Conservation (phyloP, 1,140 invertebrate species). For the Charaxes varanes region DNA sequence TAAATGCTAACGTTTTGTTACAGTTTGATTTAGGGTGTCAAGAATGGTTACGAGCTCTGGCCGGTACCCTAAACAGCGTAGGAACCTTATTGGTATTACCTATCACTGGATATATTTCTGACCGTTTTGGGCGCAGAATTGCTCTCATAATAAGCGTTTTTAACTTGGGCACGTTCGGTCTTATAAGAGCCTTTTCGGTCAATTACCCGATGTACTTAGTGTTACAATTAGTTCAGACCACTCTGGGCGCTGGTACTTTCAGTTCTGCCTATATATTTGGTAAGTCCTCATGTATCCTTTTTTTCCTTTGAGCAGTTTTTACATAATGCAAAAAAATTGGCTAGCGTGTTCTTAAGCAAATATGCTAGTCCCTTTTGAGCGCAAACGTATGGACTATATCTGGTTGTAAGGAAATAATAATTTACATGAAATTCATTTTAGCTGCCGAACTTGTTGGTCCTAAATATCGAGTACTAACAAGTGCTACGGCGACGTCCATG, state of each 20-base stretch:
- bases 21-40: conserved; percentile 51
- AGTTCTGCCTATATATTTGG: conserved; percentile 61
- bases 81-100: conserved; percentile 45
- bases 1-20: conserved; percentile 23
- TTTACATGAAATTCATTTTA: conserved; percentile 59
- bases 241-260: conserved; percentile 63
- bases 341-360: no score
- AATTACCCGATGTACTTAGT: conserved; percentile 78
- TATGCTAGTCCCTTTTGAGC: no score
- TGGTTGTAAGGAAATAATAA: no score
- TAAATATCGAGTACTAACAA: conserved; percentile 80
- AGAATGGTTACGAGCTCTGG: conserved; percentile 41
- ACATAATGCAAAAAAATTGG: no score
- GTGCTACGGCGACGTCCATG: conserved; percentile 78
- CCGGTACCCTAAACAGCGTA: conserved; percentile 44
- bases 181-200: conserved; percentile 78
- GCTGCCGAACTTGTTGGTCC: conserved; percentile 67
- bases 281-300: conserved; percentile 21
- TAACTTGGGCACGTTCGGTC: conserved; percentile 72
- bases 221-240: conserved; percentile 79
- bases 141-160: conserved; percentile 77
- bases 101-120: conserved; percentile 72
- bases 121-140: conserved; percentile 77
- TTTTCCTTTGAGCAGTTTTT: background rate
- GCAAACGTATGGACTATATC: no score